Percentiles rank a stretch among this genome's conserved stretches.
Evolutionary conservation across 2,797 vertebrate genomes (phyloP).

Genomic region (Takifugu rubripes): DNA sequence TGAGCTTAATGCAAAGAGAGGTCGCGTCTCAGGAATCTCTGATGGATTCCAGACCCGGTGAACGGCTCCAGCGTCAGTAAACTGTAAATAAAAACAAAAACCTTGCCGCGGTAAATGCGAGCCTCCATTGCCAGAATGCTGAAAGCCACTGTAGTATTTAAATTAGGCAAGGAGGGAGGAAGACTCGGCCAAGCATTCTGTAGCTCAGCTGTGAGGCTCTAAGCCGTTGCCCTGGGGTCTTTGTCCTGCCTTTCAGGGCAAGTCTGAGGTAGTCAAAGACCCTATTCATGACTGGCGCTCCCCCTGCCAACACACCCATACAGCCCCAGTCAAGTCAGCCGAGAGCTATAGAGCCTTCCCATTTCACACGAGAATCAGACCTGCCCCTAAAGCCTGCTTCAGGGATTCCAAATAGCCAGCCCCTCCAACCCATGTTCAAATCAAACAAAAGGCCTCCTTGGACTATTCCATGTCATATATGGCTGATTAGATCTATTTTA

Average conservation of each 20-base stretch:
- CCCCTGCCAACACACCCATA: constrained; percentile 82
- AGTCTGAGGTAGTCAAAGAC: constrained; percentile 83
- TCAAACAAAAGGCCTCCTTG: constrained; percentile 76
- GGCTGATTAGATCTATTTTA: constrained; percentile 71
- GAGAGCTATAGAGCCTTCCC: constrained; percentile 79
- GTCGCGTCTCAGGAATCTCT: constrained; percentile 34
- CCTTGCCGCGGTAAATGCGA: constrained; percentile 56
- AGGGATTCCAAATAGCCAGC: constrained; percentile 78
- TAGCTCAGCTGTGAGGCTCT: constrained; percentile 81
- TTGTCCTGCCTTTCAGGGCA: constrained; percentile 83
- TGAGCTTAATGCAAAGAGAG: constrained; percentile 41
- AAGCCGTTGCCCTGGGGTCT: constrained; percentile 81
- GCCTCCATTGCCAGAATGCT: constrained; percentile 68
- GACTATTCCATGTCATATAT: constrained; percentile 73
- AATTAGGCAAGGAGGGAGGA: constrained; percentile 75
- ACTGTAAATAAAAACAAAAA: constrained; percentile 72
- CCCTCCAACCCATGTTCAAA: constrained; percentile 73
- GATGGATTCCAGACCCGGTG: constrained; percentile 38
- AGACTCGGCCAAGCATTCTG: constrained; percentile 76
- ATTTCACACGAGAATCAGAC: constrained; percentile 82
- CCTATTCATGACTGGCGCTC: constrained; percentile 78
- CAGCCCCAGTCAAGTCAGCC: constrained; percentile 79
- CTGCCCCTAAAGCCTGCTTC: constrained; percentile 81
- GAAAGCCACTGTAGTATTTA: constrained; percentile 80
- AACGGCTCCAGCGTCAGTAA: constrained; percentile 41